Base-by-base conservation (phyloP, 2,797 vertebrate genomes). In the Phrynocephalus forsythii region DNA sequence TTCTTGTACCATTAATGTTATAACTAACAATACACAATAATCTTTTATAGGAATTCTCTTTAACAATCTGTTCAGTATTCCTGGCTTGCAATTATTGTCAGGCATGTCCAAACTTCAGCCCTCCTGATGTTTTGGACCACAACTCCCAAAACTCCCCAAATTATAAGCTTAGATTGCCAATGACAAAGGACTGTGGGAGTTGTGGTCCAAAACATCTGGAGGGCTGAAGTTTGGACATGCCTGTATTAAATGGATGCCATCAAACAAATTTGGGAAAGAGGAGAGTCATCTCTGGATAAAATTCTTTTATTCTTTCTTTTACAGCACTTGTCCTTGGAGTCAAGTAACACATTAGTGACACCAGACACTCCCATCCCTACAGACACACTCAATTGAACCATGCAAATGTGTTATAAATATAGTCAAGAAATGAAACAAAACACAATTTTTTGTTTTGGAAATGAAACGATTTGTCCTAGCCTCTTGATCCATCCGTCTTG, bases 1-100 rank as follows among this genome's bases (percentile, higher is more conserved):
- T 63, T 8, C 75, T 11, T 79, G 5, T 79, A 79, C 73, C 22
- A n/a, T 6, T 86, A 33, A 44, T 2, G 66, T 20, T 16, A 66
- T 87, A 84, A 63, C 48, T 60, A 71, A 52, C 44, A 83, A 84
- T 81, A 48, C 75, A 76, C 44, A 90, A 13, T 33, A 8, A 38
- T 89, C 33, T 52, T 85, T 8, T 7, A 24, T 28, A 28, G 11
- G 11, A 67, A 66, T 52, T 82, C 77, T 52, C 66, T 83, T 81
- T 18, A 81, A 83, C 13, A 76, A 88, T 4, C 0, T 0, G 72
- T 48, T 88, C 85, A 79, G 26, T 48, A n/a, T 84, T 22, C 33
- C 56, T 75, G 15, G 18, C 20, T 15, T 15, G 18, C 15, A 20
- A 20, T 20, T 63, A 63, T 33, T 33, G 33, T 33, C 33, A 33